Evolutionary conservation across 2,888 invertebrate species (phyloP), one percentile per base, ranked within the genome.

Genomic region (Furcula furcula): DNA sequence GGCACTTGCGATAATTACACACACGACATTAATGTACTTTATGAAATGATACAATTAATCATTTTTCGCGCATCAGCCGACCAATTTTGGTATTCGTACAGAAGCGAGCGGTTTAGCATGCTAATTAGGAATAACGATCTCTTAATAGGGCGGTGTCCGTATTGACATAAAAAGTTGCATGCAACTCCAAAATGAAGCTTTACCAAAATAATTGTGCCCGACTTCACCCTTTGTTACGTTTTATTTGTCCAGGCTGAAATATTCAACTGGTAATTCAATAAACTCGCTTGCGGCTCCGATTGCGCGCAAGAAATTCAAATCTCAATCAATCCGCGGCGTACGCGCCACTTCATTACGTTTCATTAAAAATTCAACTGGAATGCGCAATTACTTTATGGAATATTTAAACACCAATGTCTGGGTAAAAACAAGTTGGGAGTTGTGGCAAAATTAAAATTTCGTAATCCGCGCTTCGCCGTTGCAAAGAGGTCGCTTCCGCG

Each of bases 291-390:
- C 61, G 59, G 63, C 62, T 71, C 70, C 76, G 75, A 77, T 76
- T 79, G 78, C 63, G 72, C 73, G 70, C 76, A 74, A 79, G 76
- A 78, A 79, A 83, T 85, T 83, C 76, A 84, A 87, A 85, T 78
- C 75, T 73, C 80, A 83, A 87, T 86, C 85, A 85, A 84, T 81
- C 74, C 62, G 56, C 51, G 55, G 68, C 63, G 69, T 70, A 60
- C 70, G 72, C 74, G 67, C 61, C 60, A 60, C 65, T 79, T 75
- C 67, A 73, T 79, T 76, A 78, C 69, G 71, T 76, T 80, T 76
- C 76, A 86, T 87, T 81, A 81, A 85, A 85, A 82, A 83, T 83
- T 86, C 82, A 79, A 75, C 70, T 64, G 59, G 68, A 76, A 74
- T 66, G 69, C 77, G 75, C 76, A 82, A 83, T 82, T 79, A 83